Conservation (phyloP, 2,888 invertebrate species). For the Lasioglossum malachurum region DNA sequence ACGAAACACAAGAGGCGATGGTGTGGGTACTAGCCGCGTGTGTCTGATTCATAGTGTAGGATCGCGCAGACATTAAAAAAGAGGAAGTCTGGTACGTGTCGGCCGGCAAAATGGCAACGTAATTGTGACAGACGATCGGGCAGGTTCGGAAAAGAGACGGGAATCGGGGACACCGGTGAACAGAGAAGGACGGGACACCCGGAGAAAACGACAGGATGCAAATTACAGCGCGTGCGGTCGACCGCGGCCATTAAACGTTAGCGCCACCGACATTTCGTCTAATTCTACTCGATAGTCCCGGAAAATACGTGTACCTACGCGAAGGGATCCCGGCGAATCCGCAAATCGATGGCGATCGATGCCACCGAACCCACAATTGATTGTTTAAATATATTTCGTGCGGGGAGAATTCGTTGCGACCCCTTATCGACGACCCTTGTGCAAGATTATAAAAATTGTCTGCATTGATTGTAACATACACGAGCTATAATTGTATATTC, state of each 20-base stretch:
- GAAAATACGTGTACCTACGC: constrained; percentile 14
- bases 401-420: background rate
- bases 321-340: background rate
- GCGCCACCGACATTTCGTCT: constrained; percentile 33
- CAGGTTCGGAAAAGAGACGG: constrained; percentile 5
- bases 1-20: background rate
- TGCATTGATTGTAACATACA: background rate
- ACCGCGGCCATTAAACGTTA: constrained; percentile 26
- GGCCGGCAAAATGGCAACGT: constrained; percentile 42
- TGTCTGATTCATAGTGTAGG: constrained; percentile 10
- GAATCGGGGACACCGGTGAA: constrained; percentile 28
- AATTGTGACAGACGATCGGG: constrained; percentile 57
- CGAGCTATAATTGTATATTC: background rate
- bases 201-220: constrained; percentile 42
- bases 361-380: background rate
- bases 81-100: constrained; percentile 34
- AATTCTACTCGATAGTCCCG: constrained; percentile 30
- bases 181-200: constrained; percentile 20
- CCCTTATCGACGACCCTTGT: background rate
- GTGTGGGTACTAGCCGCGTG: background rate
- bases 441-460: background rate
- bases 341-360: constrained; percentile 2
- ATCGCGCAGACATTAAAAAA: constrained; percentile 32
- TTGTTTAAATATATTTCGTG: background rate
- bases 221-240: constrained; percentile 50